A percentile compares a stretch with the other conserved stretches of the same genome.
Evolutionary conservation across 2,797 vertebrate species (phyloP).

Genomic region (Rachycentron canadum): DNA sequence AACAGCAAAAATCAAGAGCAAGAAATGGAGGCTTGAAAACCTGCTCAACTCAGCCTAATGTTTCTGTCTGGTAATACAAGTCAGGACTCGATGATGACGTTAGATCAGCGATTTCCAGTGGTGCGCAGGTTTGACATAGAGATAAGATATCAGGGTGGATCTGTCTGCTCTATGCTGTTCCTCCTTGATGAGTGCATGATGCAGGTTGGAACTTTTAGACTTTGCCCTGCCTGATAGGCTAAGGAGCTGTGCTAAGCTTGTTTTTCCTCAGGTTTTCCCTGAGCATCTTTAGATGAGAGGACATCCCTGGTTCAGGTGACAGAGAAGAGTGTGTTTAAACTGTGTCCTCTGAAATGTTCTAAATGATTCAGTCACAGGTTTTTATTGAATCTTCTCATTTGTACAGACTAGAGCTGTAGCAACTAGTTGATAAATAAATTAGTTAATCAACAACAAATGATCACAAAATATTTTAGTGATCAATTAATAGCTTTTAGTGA

Average conservation of each 20-base stretch:
- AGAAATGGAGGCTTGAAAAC: background rate
- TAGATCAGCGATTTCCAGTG: slow-evolving; percentile 32
- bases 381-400: slow-evolving; percentile 16
- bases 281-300: slow-evolving; percentile 24
- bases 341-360: background rate
- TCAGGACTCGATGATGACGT: slow-evolving; percentile 10
- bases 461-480: background rate
- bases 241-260: slow-evolving; percentile 32
- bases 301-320: slow-evolving; percentile 7
- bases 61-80: background rate
- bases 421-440: background rate
- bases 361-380: background rate
- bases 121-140: slow-evolving; percentile 7
- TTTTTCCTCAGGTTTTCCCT: slow-evolving; percentile 31
- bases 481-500: background rate
- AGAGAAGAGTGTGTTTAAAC: background rate
- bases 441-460: background rate
- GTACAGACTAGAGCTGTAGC: background rate
- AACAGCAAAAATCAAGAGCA: background rate
- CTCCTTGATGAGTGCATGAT: slow-evolving; percentile 50
- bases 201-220: slow-evolving; percentile 65
- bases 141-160: slow-evolving; percentile 66
- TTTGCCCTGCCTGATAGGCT: slow-evolving; percentile 79
- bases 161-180: slow-evolving; percentile 46
- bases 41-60: background rate